These are phyloP conservation scores for Urophycis tenuis DNA, from an alignment of 2,797 vertebrate genomes.

Conservation along the genomic window DNA sequence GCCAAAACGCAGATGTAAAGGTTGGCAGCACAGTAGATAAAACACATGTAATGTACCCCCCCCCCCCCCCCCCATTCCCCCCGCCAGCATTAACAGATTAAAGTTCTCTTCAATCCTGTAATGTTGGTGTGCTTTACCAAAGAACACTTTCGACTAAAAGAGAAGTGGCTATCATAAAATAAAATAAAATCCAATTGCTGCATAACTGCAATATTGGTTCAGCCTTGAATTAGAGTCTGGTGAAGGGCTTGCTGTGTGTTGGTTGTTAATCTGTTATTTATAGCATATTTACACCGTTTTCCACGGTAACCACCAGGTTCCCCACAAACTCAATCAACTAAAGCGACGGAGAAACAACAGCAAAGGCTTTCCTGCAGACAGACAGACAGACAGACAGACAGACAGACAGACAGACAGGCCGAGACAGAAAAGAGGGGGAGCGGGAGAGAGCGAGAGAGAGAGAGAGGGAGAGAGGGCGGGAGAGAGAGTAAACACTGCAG, in stretches of 20 bases:
- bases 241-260: neutral
- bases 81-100: neutral
- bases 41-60: conserved; percentile 35
- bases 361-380: no score
- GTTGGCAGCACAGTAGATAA: conserved; percentile 47
- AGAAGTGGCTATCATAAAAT: neutral
- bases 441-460: neutral
- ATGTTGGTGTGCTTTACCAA: neutral
- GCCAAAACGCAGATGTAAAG: conserved; percentile 27
- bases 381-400: no score
- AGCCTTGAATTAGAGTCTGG: neutral
- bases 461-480: neutral
- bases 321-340: no score
- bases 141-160: neutral
- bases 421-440: no score
- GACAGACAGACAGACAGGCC: no score
- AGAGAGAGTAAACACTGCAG: conserved; percentile 26
- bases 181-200: neutral
- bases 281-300: neutral
- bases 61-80: conserved; percentile 32
- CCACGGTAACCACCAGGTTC: no score
- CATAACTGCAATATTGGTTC: neutral
- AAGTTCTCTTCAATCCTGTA: neutral
- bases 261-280: neutral
- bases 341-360: no score